A percentile compares a stretch with the other conserved stretches of the same genome.
phyloP scores from a whole-genome alignment of 2,113 vertebrate genomes.

The Echinops telfairi region DNA sequence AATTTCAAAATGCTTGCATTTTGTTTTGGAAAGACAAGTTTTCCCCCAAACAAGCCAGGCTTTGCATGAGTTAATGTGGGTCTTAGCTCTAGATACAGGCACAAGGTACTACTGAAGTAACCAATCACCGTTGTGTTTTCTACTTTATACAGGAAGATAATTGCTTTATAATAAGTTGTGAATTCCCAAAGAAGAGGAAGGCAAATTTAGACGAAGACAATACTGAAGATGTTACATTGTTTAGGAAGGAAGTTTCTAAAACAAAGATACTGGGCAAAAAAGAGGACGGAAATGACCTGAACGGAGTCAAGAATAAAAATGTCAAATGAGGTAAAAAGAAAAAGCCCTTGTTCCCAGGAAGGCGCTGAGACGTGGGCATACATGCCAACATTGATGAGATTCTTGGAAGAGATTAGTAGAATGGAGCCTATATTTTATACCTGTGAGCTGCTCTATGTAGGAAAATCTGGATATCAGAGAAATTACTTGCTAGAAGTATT shows the following conservation, averaged over 20 bases:
- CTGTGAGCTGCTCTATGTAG: no score
- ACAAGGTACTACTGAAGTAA: no score
- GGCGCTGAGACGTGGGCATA: no score
- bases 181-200: slow-evolving; percentile 82
- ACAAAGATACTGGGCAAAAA: not conserved
- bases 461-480: not conserved
- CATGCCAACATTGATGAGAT: no score
- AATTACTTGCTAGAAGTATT: not conserved
- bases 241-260: slow-evolving; percentile 47
- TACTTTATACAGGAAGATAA: not conserved
- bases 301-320: slow-evolving; percentile 21
- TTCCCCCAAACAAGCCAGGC: no score
- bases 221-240: slow-evolving; percentile 18
- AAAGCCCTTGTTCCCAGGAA: no score
- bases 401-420: no score
- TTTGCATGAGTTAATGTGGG: no score
- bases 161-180: slow-evolving; percentile 86
- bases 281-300: not conserved
- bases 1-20: no score
- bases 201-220: slow-evolving; percentile 16
- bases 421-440: not conserved
- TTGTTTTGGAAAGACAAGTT: no score
- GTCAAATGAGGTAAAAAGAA: slow-evolving; percentile 47
- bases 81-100: no score
- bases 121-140: no score